Evolutionary conservation across 53 echinoderm and acorn worm genomes (phyloP), one percentile per base, ranked within the genome.

Genomic region (Paracentrotus lividus): DNA sequence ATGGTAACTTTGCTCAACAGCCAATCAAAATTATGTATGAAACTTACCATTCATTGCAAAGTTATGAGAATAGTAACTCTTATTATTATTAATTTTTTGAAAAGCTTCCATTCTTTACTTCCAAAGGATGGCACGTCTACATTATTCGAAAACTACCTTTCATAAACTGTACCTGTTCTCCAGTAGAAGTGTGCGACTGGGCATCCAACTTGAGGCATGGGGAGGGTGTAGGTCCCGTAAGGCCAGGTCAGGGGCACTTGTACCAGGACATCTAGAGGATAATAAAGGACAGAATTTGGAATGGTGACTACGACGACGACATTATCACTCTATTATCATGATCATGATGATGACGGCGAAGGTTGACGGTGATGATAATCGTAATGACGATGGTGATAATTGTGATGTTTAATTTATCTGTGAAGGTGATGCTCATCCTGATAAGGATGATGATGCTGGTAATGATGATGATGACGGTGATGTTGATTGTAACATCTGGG

Each of bases 221-320:
- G 96, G 38, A 96, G 81, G 12, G 93, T 84, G 85, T 97, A 97
- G 34, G 96, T 95, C 23, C 97, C 96, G 24, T 91, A 58, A 0
- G 97, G 97, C 97, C 97, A 97, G 18, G 95, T 94, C 38, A 96
- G 59, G 26, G 96, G 90, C 3, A 90, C 94, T 52, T 97, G 94
- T 21, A 96, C 92, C 23, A 75, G 78, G 18, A 92, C 87, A 85
- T 95, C 97, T 97, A 64, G 5, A 26, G 20, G 32, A 72, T 29
- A 64, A 64, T 29, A 64, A 10, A 5, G 42, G 42, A 24, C 20
- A 77, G 21, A 31, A n/a, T 77, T n/a, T n/a, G n/a, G n/a, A n/a
- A n/a, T n/a, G n/a, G n/a, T n/a, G n/a, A n/a, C n/a, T n/a, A n/a
- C n/a, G n/a, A n/a, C n/a, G n/a, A n/a, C n/a, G n/a, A n/a, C n/a